Evolutionary conservation across 2,888 invertebrate species (phyloP), one percentile per base, ranked within the genome.

Genomic region (Dromius quadrimaculatus): DNA sequence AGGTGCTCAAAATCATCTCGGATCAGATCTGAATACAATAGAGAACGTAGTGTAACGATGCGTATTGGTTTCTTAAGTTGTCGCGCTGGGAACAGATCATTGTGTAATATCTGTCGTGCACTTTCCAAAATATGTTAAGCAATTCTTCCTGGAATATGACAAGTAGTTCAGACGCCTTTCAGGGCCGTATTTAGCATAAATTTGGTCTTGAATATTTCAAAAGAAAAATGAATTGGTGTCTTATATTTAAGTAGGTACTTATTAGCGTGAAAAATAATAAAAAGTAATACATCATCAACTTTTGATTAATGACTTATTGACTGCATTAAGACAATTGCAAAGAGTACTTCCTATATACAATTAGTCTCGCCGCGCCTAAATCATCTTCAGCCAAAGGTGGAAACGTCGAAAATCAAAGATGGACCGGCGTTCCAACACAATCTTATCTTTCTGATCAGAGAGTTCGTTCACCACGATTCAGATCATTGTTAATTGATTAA

Each of bases 71-170:
- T 64, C 64, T 64, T 19, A 64, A 64, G 47, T 19, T 54, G 50
- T 54, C 50, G 50, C 20, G 20, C 23, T 57, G 17, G 34, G 9
- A 32, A 20, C 47, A 11, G 28, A 22, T 15, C n/a, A 32, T 50
- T 47, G 50, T 34, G 34, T 20, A 65, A 47, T 64, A 28, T 11
- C 38, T 3, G 36, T 2, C 59, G 38, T 65, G 65, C 65, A 65
- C 65, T 65, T 65, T 65, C 65, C 65, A 65, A 65, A 65, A 65
- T 47, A 34, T 50, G 50, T 65, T 65, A 50, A 50, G 65, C 65
- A 65, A 65, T 19, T 9, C 65, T 65, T 65, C 65, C 65, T 65
- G 65, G 65, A 65, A 65, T 34, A 47, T 36, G 34, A 32, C 65
- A 47, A 65, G 65, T 47, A 65, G 47, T 47, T 50, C 47, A 50